Base-by-base conservation (phyloP, 2,888 invertebrate genomes). In the Alentia gelatinosa region DNA sequence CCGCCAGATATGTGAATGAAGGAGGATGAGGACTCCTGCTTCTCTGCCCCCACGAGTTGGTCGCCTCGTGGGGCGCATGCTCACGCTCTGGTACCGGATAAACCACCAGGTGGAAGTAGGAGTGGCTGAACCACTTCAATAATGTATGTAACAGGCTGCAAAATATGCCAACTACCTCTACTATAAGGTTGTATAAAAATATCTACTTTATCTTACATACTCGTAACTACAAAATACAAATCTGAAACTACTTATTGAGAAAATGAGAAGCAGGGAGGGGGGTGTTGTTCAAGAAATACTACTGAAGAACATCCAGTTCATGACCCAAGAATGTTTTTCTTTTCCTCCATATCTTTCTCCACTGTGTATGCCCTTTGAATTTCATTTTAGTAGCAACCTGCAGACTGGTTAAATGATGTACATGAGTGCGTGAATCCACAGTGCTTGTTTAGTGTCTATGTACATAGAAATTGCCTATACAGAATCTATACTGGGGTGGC, bases 201-300 rank as follows among this genome's bases (percentile, higher is more conserved):
- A 86, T 86, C 86, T 86, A 86, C 86, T 86, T 86, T 86, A 86
- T 86, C 26, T 37, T 79, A 79, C 79, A 79, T 50, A 42, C 5
- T 1, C 86, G 47, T 37, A 86, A 50, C 86, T 86, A 86, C 50
- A 83, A 83, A 83, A 83, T 83, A 83, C 40, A 86, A 86, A 86
- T 47, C 47, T 86, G 19, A 42, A 86, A n/a, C 86, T 86, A 86
- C 37, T 37, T 3, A 39, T 26, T 12, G 68, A 30, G 30, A 68
- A 68, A 30, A 30, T 56, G 68, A 30, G 26, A 30, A 15, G 1
- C 30, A 30, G 68, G 23, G 30, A n/a, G n/a, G n/a, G n/a, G n/a
- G n/a, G n/a, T n/a, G n/a, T n/a, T n/a, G n/a, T n/a, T n/a, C n/a
- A n/a, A n/a, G n/a, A n/a, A n/a, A n/a, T n/a, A n/a, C n/a, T n/a